Evolutionary conservation across 2,888 invertebrate species (phyloP), one percentile per base, ranked within the genome.

Genomic region (Lingula anatina): DNA sequence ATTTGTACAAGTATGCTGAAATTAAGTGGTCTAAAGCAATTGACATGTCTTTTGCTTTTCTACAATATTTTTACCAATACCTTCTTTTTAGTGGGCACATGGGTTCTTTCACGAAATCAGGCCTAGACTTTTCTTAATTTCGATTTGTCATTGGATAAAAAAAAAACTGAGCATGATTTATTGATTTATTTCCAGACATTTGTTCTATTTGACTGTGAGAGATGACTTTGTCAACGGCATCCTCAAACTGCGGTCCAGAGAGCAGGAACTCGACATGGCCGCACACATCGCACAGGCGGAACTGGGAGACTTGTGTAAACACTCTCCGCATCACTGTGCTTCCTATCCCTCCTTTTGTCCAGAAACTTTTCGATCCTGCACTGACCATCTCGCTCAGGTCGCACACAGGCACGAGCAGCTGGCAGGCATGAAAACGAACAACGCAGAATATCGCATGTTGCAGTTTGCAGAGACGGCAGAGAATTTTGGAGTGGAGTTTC

Each of bases 161-260:
- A n/a, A n/a, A n/a, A n/a, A n/a, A n/a, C n/a, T n/a, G n/a, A n/a
- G n/a, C n/a, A n/a, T n/a, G n/a, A n/a, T n/a, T n/a, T n/a, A n/a
- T n/a, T n/a, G n/a, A n/a, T n/a, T 38, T 45, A 37, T 25, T 57
- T 61, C 15, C 57, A 84, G 85, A 63, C 83, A 89, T 75, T 85
- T 88, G 73, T 91, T 91, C 78, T 92, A 89, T 73, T 83, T 89
- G 59, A 88, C 91, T 76, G 87, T 90, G 2, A 85, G 86, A 66
- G 81, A 86, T 38, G 89, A 90, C 78, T 89, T 57, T 79, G 84
- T 43, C 40, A 46, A 48, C 69, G 87, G 86, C 20, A 83, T 86
- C 51, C 80, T 90, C 18, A 83, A 84, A 49, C 85, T 86, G 7
- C 81, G 83, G 20, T 86, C 87, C 65, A 84, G 85, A 79, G 82